These are phyloP conservation scores for Stenchaetothrips biformis DNA, from an alignment of 2,888 invertebrate genomes.

Conservation along the genomic window DNA sequence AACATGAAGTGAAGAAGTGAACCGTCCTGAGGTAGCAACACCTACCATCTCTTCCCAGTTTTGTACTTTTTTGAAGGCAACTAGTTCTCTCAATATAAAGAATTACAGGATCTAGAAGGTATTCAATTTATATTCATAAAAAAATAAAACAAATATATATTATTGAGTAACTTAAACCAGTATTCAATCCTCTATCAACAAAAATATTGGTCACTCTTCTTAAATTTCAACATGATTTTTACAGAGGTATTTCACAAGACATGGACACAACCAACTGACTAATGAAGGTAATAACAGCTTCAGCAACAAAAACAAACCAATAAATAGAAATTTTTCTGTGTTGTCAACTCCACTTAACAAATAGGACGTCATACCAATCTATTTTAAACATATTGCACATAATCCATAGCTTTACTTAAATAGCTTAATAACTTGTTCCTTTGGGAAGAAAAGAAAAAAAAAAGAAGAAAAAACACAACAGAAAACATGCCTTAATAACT, in stretches of 20 bases:
- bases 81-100: conserved; percentile 43
- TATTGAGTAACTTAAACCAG: conserved; percentile 21
- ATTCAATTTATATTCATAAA: conserved; percentile 22
- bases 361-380: neutral
- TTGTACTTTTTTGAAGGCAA: conserved; percentile 52
- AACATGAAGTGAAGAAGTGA: conserved; percentile 23
- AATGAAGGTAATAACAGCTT: conserved; percentile 12
- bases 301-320: conserved; percentile 21
- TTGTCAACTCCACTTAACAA: conserved; percentile 23
- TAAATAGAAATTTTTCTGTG: conserved; percentile 22
- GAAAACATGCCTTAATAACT: conserved; percentile 24
- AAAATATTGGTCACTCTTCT: conserved; percentile 28
- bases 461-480: conserved; percentile 4
- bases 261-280: conserved; percentile 24
- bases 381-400: conserved; percentile 24
- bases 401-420: conserved; percentile 15
- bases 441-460: conserved; percentile 7
- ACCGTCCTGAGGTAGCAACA: conserved; percentile 5
- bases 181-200: conserved; percentile 21
- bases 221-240: conserved; percentile 27
- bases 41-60: conserved; percentile 34
- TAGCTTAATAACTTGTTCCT: conserved; percentile 23
- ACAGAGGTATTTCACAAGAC: conserved; percentile 23
- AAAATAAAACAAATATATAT: conserved; percentile 25
- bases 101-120: conserved; percentile 27